phyloP scores from a whole-genome alignment of 1,140 invertebrate genomes.

The Drosophila repleta region DNA sequence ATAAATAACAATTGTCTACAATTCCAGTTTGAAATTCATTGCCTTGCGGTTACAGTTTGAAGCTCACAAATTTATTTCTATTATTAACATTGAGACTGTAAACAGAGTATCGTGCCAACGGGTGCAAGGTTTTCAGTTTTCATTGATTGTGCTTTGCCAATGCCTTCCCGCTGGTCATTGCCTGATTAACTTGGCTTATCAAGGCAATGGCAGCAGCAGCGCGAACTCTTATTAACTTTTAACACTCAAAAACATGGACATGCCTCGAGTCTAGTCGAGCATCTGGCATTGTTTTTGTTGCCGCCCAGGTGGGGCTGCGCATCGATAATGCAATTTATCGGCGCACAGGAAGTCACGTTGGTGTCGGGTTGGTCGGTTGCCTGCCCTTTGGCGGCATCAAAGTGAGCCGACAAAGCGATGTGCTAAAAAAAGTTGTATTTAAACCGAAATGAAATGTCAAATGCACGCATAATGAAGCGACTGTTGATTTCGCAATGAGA shows the following conservation, averaged over 20 bases:
- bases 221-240: conserved; percentile 46
- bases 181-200: conserved; percentile 60
- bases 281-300: conserved; percentile 45
- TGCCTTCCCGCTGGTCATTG: conserved; percentile 32
- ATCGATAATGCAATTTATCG: conserved; percentile 69
- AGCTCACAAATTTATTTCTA: neutral
- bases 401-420: conserved; percentile 54
- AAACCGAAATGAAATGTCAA: conserved; percentile 16
- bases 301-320: conserved; percentile 57
- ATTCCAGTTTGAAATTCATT: no score
- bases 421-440: conserved; percentile 46
- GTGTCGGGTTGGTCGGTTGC: no score
- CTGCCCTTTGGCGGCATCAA: conserved; percentile 62
- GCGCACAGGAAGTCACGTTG: conserved; percentile 74
- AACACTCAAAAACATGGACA: conserved; percentile 39
- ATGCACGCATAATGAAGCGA: neutral
- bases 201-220: conserved; percentile 44
- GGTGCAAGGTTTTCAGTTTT: conserved; percentile 28
- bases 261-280: conserved; percentile 63
- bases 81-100: neutral
- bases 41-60: no score
- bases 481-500: neutral
- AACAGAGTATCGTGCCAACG: neutral
- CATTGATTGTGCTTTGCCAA: conserved; percentile 59
- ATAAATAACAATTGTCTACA: no score